These are phyloP conservation scores for Temnothorax rugatulus DNA, from an alignment of 2,888 invertebrate species.

Conservation along the genomic window DNA sequence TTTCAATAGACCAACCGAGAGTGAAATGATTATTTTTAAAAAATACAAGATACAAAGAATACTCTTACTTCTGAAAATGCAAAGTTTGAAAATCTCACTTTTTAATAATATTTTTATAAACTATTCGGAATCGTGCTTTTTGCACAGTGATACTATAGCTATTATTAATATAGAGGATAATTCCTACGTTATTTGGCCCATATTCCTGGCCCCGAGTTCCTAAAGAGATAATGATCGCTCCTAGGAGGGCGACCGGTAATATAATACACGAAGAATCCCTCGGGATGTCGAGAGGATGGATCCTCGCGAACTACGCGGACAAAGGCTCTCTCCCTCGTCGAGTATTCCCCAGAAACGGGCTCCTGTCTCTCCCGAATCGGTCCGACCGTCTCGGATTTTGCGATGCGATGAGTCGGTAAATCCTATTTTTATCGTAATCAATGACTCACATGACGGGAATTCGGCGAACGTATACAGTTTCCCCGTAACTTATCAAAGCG, in stretches of 20 bases:
- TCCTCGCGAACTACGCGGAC: constrained; percentile 75
- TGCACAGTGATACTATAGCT: neutral
- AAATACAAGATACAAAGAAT: neutral
- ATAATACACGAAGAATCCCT: constrained; percentile 82
- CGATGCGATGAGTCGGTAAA: constrained; percentile 56
- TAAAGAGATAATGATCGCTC: constrained; percentile 84
- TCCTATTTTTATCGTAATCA: constrained; percentile 55
- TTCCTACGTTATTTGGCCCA: constrained; percentile 60
- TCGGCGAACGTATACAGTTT: neutral
- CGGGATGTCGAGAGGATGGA: constrained; percentile 75
- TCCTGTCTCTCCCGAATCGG: constrained; percentile 58
- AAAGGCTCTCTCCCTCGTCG: constrained; percentile 75
- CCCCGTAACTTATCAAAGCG: constrained; percentile 3
- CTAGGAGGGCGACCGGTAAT: constrained; percentile 77
- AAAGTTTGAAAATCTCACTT: neutral
- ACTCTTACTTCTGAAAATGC: neutral
- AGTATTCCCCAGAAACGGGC: constrained; percentile 70
- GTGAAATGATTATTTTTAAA: neutral
- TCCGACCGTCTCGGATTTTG: constrained; percentile 50
- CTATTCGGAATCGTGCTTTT: neutral
- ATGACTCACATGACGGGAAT: constrained; percentile 40
- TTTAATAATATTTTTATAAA: constrained; percentile 2
- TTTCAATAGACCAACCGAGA: neutral
- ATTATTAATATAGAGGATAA: constrained; percentile 67
- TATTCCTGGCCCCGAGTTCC: constrained; percentile 62